These are phyloP conservation scores for Reticulitermes speratus DNA, from an alignment of 1,140 invertebrate genomes.

Conservation along the genomic window DNA sequence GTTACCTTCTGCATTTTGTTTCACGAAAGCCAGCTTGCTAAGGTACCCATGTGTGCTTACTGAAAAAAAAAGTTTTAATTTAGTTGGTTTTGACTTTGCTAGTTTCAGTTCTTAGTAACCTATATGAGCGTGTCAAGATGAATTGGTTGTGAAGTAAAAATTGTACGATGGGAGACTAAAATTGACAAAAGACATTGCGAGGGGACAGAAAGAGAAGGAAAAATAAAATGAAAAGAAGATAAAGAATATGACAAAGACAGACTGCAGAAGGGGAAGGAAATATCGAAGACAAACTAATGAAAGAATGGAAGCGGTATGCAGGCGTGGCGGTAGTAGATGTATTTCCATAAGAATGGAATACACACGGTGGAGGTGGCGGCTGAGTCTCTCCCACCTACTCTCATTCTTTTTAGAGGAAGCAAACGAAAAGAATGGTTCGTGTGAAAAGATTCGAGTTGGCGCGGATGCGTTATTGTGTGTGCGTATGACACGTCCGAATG, in stretches of 20 bases:
- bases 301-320: slow-evolving; percentile 20
- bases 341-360: slow-evolving; percentile 30
- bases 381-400: not conserved
- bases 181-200: not conserved
- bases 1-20: too few species aligned
- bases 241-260: slow-evolving; percentile 11
- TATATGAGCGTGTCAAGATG: too few species aligned
- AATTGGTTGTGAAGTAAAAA: not conserved
- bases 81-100: too few species aligned
- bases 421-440: slow-evolving; percentile 3
- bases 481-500: not conserved
- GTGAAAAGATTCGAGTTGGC: slow-evolving; percentile 14
- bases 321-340: slow-evolving; percentile 20
- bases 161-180: not conserved
- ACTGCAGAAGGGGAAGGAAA: slow-evolving; percentile 8
- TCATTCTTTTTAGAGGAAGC: slow-evolving; percentile 12
- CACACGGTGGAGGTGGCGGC: not conserved
- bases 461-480: slow-evolving; percentile 7
- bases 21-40: too few species aligned
- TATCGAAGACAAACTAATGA: slow-evolving; percentile 28
- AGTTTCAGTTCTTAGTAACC: too few species aligned
- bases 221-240: not conserved
- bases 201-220: too few species aligned
- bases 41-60: too few species aligned
- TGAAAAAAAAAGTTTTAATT: too few species aligned